A percentile compares a stretch with the other conserved stretches of the same genome.
Evolutionary conservation across 2,888 invertebrate species (phyloP).

Genomic region (Ormyrus rosae): DNA sequence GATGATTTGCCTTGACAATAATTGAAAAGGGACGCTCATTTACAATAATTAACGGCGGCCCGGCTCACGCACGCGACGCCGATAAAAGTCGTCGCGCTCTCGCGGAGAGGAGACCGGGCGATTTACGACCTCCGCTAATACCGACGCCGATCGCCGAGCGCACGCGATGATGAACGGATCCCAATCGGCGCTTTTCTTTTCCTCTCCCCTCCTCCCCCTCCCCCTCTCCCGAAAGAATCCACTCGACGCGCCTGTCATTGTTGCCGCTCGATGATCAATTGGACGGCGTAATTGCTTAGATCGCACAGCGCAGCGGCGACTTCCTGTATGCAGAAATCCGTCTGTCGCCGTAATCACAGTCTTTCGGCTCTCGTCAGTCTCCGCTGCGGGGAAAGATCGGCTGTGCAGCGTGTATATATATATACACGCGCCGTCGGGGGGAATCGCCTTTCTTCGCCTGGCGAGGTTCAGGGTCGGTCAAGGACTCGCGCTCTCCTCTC

Average conservation of each 20-base stretch:
- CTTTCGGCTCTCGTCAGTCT: conserved; percentile 1
- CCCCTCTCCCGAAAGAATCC: too few relatives aligned
- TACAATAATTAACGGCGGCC: conserved; percentile 19
- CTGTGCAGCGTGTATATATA: neutral
- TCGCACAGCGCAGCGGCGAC: too few relatives aligned
- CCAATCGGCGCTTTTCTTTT: conserved; percentile 19
- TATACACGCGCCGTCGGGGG: conserved; percentile 56
- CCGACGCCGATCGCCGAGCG: too few relatives aligned
- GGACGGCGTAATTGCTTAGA: too few relatives aligned
- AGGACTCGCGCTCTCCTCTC: conserved; percentile 67
- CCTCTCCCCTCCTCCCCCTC: neutral
- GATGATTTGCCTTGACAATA: conserved; percentile 27
- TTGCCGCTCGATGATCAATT: neutral
- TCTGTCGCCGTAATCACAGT: neutral
- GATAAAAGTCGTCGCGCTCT: conserved; percentile 21
- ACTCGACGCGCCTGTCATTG: conserved; percentile 17
- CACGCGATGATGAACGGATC: conserved; percentile 23
- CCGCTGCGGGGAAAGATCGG: neutral
- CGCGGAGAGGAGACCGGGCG: neutral
- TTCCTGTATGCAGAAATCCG: too few relatives aligned
- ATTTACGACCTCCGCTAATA: conserved; percentile 12
- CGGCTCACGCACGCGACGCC: neutral
- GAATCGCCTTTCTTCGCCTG: conserved; percentile 64
- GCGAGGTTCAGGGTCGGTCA: conserved; percentile 75
- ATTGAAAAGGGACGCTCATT: conserved; percentile 24